phyloP scores from a whole-genome alignment of 2,888 invertebrate genomes.

The Eurytoma adleriae region DNA sequence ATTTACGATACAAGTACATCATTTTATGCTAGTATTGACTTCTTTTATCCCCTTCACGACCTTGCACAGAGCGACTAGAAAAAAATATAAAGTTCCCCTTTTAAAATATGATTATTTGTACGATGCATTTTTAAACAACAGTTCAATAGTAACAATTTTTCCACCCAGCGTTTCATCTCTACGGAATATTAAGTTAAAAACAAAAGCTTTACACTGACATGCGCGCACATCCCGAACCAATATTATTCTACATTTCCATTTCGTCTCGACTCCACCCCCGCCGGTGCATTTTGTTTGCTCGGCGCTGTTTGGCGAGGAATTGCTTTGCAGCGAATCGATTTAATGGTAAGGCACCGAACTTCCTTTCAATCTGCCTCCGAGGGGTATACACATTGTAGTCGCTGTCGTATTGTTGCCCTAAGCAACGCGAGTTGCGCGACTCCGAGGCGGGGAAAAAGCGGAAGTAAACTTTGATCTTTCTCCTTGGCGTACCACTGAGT shows the following conservation, averaged over 20 bases:
- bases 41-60: no score
- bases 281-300: neutral
- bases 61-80: no score
- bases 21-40: no score
- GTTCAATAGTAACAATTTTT: no score
- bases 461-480: neutral
- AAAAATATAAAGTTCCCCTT: no score
- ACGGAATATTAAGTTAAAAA: no score
- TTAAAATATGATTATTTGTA: no score
- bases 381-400: conserved; percentile 14
- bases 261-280: neutral
- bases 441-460: neutral
- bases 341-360: conserved; percentile 39
- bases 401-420: conserved; percentile 14
- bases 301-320: conserved; percentile 13
- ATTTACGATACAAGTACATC: no score
- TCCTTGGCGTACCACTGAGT: no score
- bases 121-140: no score
- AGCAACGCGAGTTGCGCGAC: conserved; percentile 9
- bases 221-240: neutral
- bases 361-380: conserved; percentile 30
- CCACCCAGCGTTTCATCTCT: no score
- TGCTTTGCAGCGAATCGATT: conserved; percentile 31
- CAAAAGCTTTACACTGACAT: neutral
- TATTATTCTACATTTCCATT: neutral